These are phyloP conservation scores for Chouioia cunea DNA, from an alignment of 2,888 invertebrate species.

Conservation along the genomic window DNA sequence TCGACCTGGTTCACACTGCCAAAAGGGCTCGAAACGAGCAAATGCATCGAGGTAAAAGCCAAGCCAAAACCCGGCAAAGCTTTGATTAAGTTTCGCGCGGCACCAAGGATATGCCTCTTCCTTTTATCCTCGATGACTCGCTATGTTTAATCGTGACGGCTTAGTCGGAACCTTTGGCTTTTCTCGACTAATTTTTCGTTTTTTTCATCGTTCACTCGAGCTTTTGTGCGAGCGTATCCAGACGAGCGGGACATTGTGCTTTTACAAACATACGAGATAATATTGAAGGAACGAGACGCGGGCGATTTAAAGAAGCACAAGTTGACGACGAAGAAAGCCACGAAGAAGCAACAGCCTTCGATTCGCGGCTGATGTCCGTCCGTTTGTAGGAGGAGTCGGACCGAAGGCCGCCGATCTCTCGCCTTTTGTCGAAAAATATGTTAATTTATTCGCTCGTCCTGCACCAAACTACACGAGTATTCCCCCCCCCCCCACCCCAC, in stretches of 20 bases:
- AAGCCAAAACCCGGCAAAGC: slow-evolving; percentile 47
- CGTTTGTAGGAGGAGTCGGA: slow-evolving; percentile 54
- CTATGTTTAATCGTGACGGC: slow-evolving; percentile 18
- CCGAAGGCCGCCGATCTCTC: slow-evolving; percentile 59
- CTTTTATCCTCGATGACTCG: slow-evolving; percentile 31
- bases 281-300: too few relatives aligned
- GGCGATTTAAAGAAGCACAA: slow-evolving; percentile 38
- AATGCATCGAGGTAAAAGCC: slow-evolving; percentile 44
- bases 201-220: too few relatives aligned
- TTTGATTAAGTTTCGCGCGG: slow-evolving; percentile 54
- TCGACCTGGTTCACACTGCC: neutral
- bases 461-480: slow-evolving; percentile 9
- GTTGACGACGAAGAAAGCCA: slow-evolving; percentile 31
- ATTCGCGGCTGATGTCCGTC: slow-evolving; percentile 40
- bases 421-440: slow-evolving; percentile 61
- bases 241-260: too few relatives aligned
- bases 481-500: neutral
- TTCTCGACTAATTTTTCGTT: too few relatives aligned
- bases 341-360: slow-evolving; percentile 13
- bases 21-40: slow-evolving; percentile 44
- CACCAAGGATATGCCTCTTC: slow-evolving; percentile 8
- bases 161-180: slow-evolving; percentile 7
- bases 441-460: slow-evolving; percentile 61
- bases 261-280: too few relatives aligned
- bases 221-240: too few relatives aligned